Conservation (phyloP, 2,888 invertebrate genomes). For the Phrixothrix hirtus region DNA sequence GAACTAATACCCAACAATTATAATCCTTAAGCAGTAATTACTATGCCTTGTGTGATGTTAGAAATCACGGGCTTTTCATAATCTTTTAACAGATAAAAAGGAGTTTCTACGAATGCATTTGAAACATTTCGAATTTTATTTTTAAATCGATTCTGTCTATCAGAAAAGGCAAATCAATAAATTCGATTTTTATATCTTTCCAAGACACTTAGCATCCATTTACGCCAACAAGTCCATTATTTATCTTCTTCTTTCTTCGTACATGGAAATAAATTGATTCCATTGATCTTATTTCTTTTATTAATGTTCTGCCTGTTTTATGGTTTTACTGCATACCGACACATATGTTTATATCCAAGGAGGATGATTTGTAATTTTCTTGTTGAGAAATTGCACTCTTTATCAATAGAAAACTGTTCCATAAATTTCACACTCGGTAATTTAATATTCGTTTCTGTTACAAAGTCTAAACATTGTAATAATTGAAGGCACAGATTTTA, state of each 20-base stretch:
- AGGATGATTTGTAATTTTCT: constrained; percentile 18
- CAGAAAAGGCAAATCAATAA: constrained; percentile 13
- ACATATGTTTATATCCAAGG: constrained; percentile 8
- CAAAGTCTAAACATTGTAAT: too few relatives aligned
- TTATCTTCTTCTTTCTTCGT: constrained; percentile 26
- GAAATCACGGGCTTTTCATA: too few relatives aligned
- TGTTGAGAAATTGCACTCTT: constrained; percentile 17
- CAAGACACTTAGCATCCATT: constrained; percentile 25
- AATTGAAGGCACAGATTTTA: too few relatives aligned
- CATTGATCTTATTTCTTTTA: constrained; percentile 22
- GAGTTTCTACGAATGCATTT: too few relatives aligned
- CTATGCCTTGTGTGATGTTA: constrained; percentile 13
- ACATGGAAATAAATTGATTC: constrained; percentile 27
- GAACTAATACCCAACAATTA: constrained; percentile 8
- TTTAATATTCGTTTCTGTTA: too few relatives aligned
- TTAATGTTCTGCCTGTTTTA: constrained; percentile 19
- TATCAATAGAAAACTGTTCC: background rate
- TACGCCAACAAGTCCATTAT: constrained; percentile 26
- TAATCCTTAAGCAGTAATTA: constrained; percentile 5
- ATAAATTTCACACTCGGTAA: too few relatives aligned
- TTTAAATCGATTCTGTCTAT: background rate
- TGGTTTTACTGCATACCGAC: constrained; percentile 13
- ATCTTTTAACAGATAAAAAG: too few relatives aligned
- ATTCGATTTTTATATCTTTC: constrained; percentile 17
- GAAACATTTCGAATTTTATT: too few relatives aligned